These are phyloP conservation scores for Trisateles emortualis DNA, from an alignment of 2,888 invertebrate genomes.

Conservation along the genomic window DNA sequence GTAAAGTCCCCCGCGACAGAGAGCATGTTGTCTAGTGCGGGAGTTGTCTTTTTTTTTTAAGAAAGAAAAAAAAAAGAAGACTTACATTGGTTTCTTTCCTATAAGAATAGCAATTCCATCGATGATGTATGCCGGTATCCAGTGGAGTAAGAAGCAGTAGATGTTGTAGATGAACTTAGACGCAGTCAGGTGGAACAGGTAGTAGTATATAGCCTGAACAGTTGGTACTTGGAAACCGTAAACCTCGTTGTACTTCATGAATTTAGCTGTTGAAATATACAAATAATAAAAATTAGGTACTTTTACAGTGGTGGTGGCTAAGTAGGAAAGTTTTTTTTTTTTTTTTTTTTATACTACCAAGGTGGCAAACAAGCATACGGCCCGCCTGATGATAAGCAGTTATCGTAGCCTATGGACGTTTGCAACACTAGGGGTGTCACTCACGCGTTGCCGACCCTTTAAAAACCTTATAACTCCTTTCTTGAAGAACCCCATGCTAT, in stretches of 20 bases:
- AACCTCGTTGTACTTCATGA: slow-evolving; percentile 83
- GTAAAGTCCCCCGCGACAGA: not conserved
- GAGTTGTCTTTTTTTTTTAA: too few species aligned
- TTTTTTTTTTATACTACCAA: too few species aligned
- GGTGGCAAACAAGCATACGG: too few species aligned
- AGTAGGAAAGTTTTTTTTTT: too few species aligned
- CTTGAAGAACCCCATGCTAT: too few species aligned
- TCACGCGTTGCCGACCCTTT: too few species aligned
- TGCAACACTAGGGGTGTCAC: too few species aligned
- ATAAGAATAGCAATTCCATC: slow-evolving; percentile 85
- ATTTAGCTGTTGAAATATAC: slow-evolving; percentile 71
- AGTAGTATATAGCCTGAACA: slow-evolving; percentile 88
- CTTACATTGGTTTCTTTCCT: slow-evolving; percentile 89
- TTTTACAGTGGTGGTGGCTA: too few species aligned
- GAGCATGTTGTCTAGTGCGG: too few species aligned
- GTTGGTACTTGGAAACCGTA: slow-evolving; percentile 87
- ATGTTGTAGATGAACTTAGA: slow-evolving; percentile 85
- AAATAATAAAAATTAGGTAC: not conserved
- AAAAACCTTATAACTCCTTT: too few species aligned
- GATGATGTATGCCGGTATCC: slow-evolving; percentile 88
- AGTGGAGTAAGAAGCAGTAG: slow-evolving; percentile 87
- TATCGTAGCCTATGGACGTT: too few species aligned
- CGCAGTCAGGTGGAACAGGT: slow-evolving; percentile 88
- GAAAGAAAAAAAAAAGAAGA: slow-evolving; percentile 30
- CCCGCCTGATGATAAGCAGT: too few species aligned